Percentiles rank a stretch among this genome's conserved stretches.
Evolutionary conservation across 1,140 invertebrate genomes (phyloP).

Genomic region (Cotesia glomerata): DNA sequence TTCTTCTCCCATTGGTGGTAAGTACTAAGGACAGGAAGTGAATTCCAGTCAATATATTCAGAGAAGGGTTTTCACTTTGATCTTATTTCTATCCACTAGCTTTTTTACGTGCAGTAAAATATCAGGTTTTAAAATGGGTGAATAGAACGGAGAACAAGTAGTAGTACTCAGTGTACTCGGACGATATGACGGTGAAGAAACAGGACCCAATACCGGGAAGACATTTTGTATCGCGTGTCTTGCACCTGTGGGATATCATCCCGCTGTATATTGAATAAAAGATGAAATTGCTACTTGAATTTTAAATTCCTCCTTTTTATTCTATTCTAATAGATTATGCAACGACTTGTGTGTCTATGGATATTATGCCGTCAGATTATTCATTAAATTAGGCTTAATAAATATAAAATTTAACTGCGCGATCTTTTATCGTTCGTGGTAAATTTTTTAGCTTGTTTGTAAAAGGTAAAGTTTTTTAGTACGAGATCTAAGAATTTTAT

Average conservation of each 20-base stretch:
- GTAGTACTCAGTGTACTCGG: neutral
- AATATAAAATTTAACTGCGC: neutral
- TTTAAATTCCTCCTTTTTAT: neutral
- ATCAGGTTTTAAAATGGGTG: no score
- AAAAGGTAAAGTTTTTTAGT: no score
- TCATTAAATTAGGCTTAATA: neutral
- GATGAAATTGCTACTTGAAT: neutral
- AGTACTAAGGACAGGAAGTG: neutral
- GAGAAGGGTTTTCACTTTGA: no score
- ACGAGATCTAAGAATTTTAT: no score
- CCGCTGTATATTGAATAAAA: neutral
- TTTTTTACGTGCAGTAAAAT: no score
- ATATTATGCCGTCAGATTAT: neutral
- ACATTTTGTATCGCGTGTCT: constrained; percentile 4
- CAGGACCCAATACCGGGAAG: neutral
- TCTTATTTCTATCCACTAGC: no score
- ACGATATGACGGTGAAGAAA: neutral
- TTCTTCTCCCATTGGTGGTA: neutral
- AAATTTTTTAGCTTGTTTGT: no score
- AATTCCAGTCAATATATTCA: no score
- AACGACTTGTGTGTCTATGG: neutral
- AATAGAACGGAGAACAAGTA: no score
- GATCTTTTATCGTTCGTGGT: no score
- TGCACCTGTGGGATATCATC: neutral
- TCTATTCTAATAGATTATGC: neutral